Evolutionary conservation across 37 sponge, comb jelly and placozoan genomes (phyloP), one percentile per base, ranked within the genome.

Genomic region (Beroe forskalii): DNA sequence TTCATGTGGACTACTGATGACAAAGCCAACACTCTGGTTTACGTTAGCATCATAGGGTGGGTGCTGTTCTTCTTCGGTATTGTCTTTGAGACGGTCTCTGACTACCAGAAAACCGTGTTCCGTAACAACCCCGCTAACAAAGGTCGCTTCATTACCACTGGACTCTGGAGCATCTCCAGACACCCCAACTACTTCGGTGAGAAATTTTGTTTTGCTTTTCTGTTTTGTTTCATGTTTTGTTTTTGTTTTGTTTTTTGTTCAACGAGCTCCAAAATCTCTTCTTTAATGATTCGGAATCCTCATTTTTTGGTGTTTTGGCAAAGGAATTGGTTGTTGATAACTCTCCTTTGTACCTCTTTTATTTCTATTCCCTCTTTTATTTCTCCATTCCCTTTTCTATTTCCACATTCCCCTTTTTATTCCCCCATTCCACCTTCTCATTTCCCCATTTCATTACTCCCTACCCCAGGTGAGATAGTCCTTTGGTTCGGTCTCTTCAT

Each of bases 181-280:
- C 93, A 93, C 35, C 93, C 93, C n/a, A 93, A 93, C 92, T 93
- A 93, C 44, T 91, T 93, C 62, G 93, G 93, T 19, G n/a, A n/a
- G n/a, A n/a, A n/a, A n/a, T n/a, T n/a, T n/a, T n/a, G n/a, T n/a
- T n/a, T n/a, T n/a, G n/a, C 20, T 60, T n/a, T n/a, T n/a, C n/a
- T n/a, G n/a, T n/a, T n/a, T n/a, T n/a, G n/a, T n/a, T n/a, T n/a
- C n/a, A n/a, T n/a, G n/a, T n/a, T n/a, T n/a, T n/a, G n/a, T n/a
- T n/a, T n/a, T n/a, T n/a, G n/a, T n/a, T n/a, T n/a, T n/a, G n/a
- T n/a, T n/a, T n/a, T n/a, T n/a, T n/a, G n/a, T n/a, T 60, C 20
- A 20, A 60, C 61, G 61, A 20, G 61, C 61, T 60, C 14, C 61
- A 60, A 60, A 14, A 60, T n/a, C n/a, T n/a, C n/a, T n/a, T n/a